phyloP scores from a whole-genome alignment of 2,797 vertebrate genomes.

The Pristis pectinata region DNA sequence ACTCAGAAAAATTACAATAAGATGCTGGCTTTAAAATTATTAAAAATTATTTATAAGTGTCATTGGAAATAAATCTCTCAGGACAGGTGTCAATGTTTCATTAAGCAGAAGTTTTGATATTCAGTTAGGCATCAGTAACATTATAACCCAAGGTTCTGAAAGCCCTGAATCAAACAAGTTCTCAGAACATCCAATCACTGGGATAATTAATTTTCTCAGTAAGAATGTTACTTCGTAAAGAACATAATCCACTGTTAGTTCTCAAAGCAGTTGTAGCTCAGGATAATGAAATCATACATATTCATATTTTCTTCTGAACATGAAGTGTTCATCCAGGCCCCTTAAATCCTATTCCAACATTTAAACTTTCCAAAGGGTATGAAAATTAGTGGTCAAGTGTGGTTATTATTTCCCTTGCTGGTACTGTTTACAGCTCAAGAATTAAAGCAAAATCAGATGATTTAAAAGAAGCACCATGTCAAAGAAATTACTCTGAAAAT shows the following conservation, averaged over 20 bases:
- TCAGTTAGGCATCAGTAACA: constrained; percentile 8
- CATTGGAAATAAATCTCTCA: neutral
- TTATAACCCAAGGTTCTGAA: neutral
- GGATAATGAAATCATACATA: neutral
- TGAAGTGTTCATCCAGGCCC: neutral
- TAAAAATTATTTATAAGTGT: neutral
- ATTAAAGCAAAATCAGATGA: neutral
- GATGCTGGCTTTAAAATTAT: neutral
- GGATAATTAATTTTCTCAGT: constrained; percentile 15
- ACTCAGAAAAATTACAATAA: constrained; percentile 7
- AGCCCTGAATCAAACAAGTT: neutral
- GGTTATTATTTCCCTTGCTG: neutral
- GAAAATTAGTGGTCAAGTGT: neutral
- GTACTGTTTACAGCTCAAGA: neutral
- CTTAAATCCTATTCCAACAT: neutral
- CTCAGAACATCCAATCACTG: neutral
- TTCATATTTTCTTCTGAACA: neutral
- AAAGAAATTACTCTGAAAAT: neutral
- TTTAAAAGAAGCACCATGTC: neutral
- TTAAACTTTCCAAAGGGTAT: neutral
- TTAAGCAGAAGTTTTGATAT: neutral
- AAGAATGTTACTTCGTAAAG: neutral
- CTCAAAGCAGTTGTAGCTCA: neutral
- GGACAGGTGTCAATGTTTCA: neutral
- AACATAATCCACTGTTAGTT: neutral